Percentiles rank a stretch among this genome's conserved stretches.
These are phyloP conservation scores for Harpagifer antarcticus DNA, from an alignment of 2,797 vertebrate genomes.

Conservation along the genomic window DNA sequence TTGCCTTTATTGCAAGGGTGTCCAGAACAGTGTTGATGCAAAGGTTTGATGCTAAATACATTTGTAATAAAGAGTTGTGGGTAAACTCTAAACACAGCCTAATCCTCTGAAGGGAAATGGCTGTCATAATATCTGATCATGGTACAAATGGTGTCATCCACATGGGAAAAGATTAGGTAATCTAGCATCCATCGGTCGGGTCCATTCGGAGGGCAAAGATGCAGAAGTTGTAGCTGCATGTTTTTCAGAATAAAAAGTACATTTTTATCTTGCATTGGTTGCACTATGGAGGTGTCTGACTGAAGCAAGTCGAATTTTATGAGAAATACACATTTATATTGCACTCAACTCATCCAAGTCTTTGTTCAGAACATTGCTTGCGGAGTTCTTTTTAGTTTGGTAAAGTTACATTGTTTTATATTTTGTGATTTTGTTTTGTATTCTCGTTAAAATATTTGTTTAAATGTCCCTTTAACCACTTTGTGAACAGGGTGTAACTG, in stretches of 20 bases:
- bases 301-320: slow-evolving; percentile 48
- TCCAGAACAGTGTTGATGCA: slow-evolving; percentile 31
- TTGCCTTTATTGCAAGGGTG: slow-evolving; percentile 37
- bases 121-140: slow-evolving; percentile 20
- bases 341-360: slow-evolving; percentile 82
- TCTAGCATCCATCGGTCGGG: slow-evolving; percentile 29
- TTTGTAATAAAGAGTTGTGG: slow-evolving; percentile 31
- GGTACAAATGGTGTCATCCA: slow-evolving; percentile 22
- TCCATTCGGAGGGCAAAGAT: slow-evolving; percentile 16
- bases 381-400: slow-evolving; percentile 63
- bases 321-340: slow-evolving; percentile 64
- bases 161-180: slow-evolving; percentile 29
- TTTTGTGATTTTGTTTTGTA: slow-evolving; percentile 45
- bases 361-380: slow-evolving; percentile 80
- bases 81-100: slow-evolving; percentile 17
- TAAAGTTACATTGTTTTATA: slow-evolving; percentile 59
- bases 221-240: slow-evolving; percentile 36
- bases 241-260: slow-evolving; percentile 36
- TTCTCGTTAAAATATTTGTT: slow-evolving; percentile 48
- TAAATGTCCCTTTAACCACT: slow-evolving; percentile 76
- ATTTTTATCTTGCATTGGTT: slow-evolving; percentile 62
- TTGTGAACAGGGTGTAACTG: slow-evolving; percentile 27
- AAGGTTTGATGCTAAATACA: slow-evolving; percentile 19
- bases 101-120: slow-evolving; percentile 1
- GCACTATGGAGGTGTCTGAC: slow-evolving; percentile 73